Percentiles rank a stretch among this genome's conserved stretches.
Conservation (phyloP, 2,113 vertebrate genomes). For the Gnathonemus longibarbis region DNA sequence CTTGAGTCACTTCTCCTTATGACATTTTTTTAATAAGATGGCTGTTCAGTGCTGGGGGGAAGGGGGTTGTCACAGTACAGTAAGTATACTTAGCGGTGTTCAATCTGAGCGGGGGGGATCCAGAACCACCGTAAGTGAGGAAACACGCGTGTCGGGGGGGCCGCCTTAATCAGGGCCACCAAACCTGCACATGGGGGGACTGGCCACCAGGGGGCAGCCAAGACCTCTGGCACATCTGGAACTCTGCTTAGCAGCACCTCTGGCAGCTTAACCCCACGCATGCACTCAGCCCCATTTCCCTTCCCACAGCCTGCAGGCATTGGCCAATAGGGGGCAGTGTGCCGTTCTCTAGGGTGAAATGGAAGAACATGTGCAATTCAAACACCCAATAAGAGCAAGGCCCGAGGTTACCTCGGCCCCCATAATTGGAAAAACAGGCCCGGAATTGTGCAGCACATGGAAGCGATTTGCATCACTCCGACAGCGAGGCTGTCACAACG, state of each 20-base stretch:
- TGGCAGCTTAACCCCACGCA: background rate
- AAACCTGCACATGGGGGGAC: background rate
- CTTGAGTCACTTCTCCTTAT: background rate
- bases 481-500: background rate
- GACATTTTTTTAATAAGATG: background rate
- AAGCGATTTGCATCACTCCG: slow-evolving; percentile 31
- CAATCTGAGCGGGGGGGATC: background rate
- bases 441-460: slow-evolving; percentile 31
- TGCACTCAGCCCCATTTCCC: background rate
- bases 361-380: background rate
- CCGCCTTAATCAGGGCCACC: background rate
- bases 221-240: background rate
- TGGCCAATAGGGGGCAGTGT: background rate
- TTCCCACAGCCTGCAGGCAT: background rate
- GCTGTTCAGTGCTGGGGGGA: background rate
- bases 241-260: background rate
- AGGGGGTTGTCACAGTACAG: background rate
- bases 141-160: background rate
- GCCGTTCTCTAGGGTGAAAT: background rate
- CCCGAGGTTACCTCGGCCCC: background rate
- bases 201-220: background rate
- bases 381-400: background rate
- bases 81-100: background rate
- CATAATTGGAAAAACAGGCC: slow-evolving; percentile 40
- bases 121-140: background rate